phyloP scores from a whole-genome alignment of 2,797 vertebrate genomes.

The Neomorphus geoffroyi region DNA sequence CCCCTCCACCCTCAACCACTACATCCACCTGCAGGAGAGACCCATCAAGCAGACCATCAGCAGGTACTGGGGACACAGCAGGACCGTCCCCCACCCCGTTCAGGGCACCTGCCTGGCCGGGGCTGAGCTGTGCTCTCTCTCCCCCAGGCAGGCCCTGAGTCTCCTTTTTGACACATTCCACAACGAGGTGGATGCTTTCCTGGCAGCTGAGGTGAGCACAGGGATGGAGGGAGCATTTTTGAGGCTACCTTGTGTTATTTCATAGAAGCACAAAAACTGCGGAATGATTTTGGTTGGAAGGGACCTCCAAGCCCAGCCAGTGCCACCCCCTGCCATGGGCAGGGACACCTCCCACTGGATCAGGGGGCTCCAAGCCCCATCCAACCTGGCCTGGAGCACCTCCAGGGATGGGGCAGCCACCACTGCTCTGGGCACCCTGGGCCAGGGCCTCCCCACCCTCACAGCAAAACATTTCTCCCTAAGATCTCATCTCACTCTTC shows the following conservation, averaged over 20 bases:
- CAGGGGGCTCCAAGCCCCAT: too few relatives aligned
- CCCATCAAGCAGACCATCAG: constrained; percentile 96
- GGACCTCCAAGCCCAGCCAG: too few relatives aligned
- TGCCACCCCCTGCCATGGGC: too few relatives aligned
- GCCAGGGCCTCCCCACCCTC: too few relatives aligned
- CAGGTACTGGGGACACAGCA: constrained; percentile 72
- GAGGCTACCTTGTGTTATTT: not conserved
- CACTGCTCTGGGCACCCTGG: too few relatives aligned
- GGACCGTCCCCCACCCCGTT: accelerated
- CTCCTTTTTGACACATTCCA: constrained; percentile 95
- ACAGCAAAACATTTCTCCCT: too few relatives aligned
- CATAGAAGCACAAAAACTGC: too few relatives aligned
- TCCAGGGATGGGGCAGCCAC: too few relatives aligned
- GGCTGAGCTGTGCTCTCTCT: constrained; percentile 1
- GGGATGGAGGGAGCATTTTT: not conserved
- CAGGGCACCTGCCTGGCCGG: accelerated
- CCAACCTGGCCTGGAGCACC: too few relatives aligned
- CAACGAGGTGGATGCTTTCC: constrained; percentile 90
- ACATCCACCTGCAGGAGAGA: constrained; percentile 91
- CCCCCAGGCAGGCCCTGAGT: constrained; percentile 88
- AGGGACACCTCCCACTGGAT: too few relatives aligned
- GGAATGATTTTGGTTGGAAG: too few relatives aligned
- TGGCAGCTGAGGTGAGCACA: constrained; percentile 85
- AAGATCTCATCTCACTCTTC: too few relatives aligned
- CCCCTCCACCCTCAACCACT: constrained; percentile 92